These are phyloP conservation scores for Staurois parvus DNA, from an alignment of 2,797 vertebrate species.

Conservation along the genomic window DNA sequence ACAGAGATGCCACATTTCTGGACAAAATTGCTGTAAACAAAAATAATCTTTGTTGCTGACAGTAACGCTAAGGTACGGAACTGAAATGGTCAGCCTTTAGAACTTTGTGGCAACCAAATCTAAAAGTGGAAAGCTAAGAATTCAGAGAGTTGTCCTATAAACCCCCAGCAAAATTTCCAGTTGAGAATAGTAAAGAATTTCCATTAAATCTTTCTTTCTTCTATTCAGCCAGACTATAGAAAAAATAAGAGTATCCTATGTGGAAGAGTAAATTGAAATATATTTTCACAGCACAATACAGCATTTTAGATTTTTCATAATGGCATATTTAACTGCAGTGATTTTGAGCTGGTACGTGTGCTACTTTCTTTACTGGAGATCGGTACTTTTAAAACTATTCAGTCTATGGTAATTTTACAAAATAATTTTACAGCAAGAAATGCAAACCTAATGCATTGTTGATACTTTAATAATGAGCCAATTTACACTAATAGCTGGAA, in stretches of 20 bases:
- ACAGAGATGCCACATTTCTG: neutral
- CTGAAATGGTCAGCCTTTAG: neutral
- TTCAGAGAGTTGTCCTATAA: neutral
- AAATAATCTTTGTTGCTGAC: neutral
- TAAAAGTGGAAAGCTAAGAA: neutral
- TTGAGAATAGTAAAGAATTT: neutral
- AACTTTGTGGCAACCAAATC: neutral
- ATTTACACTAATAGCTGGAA: neutral
- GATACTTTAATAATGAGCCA: neutral
- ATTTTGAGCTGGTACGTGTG: slow-evolving; percentile 6
- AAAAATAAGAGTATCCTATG: slow-evolving; percentile 3
- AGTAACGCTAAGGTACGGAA: neutral
- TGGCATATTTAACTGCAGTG: slow-evolving; percentile 2
- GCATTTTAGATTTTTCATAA: slow-evolving; percentile 6
- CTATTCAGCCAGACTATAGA: neutral
- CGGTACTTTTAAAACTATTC: neutral
- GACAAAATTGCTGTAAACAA: neutral
- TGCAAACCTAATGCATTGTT: neutral
- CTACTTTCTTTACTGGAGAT: neutral
- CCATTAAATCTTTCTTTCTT: slow-evolving; percentile 1
- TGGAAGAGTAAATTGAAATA: neutral
- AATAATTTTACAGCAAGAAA: neutral
- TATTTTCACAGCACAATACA: neutral
- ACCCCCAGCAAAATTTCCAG: neutral
- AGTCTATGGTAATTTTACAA: neutral